Base-by-base conservation (phyloP, 2,113 vertebrate genomes). In the Strigops habroptila region DNA sequence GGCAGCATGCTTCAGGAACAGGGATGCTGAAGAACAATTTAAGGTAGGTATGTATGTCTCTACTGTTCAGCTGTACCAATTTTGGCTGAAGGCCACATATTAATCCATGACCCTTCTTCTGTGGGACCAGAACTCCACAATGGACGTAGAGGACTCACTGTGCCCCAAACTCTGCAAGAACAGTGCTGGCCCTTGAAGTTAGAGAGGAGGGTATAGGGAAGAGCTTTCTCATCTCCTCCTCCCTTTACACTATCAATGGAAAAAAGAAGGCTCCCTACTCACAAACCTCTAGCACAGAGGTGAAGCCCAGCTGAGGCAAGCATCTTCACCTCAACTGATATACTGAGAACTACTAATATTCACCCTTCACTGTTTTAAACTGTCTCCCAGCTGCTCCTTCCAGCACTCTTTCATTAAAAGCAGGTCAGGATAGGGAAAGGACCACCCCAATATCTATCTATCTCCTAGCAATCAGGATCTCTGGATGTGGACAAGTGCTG, bases 231-330 rank as follows among this genome's bases (percentile, higher is more conserved):
- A 53, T 18, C 39, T 46, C 30, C 35, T 63, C 18, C 43, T 77
- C n/a, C 39, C 33, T 73, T 63, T 17, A 65, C 35, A 7, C 7
- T 1, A 3, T 2, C 10, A 41, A 25, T 5, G 17, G 22, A 69
- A 76, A 65, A 93, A 49, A 81, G 46, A 64, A 46, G 69, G 52
- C 13, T 44, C 33, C 15, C 16, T 55, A 22, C 14, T 33, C 17
- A n/a, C 62, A 60, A 55, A 69, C 3, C 3, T 12, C 16, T 15
- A 28, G 30, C 27, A 60, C 23, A 74, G 60, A 59, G 77, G 53
- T 2, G 8, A 81, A 67, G 33, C 12, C 10, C 41, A 49, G 27
- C 0, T 65, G 53, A 69, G 43, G 37, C 0, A 0, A 48, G 27
- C 35, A 49, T 4, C 43, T 82, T 65, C 37, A 43, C 16, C 43